Evolutionary conservation across 2,797 vertebrate genomes (phyloP).

Genomic region (Cygnus olor): DNA sequence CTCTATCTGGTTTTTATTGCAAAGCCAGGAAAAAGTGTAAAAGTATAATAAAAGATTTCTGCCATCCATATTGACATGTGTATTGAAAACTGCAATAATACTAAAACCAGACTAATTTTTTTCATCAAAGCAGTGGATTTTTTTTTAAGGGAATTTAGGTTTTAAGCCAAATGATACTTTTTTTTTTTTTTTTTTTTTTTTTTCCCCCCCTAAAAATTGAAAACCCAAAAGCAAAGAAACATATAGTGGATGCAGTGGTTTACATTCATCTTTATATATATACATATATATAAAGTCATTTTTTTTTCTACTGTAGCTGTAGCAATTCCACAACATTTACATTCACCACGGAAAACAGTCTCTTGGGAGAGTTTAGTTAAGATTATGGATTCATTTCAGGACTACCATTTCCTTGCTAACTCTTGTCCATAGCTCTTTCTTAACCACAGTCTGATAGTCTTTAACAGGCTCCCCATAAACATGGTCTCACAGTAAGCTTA

Average conservation of each 20-base stretch:
- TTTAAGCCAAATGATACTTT: background rate
- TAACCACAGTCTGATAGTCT: background rate
- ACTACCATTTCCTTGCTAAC: background rate
- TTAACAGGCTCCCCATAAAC: background rate
- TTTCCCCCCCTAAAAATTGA: background rate
- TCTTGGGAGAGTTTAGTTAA: background rate
- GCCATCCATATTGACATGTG: accelerated
- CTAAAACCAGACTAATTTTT: background rate
- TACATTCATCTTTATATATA: background rate
- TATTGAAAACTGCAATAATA: background rate
- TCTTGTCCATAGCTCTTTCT: background rate
- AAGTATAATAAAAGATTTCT: background rate
- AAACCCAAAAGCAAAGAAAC: background rate
- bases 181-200: background rate
- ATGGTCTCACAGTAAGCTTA: background rate
- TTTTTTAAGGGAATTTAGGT: background rate
- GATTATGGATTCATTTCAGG: background rate
- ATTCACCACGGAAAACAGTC: background rate
- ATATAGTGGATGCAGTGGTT: background rate
- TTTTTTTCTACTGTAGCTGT: background rate
- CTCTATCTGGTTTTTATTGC: background rate
- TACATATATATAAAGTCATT: no score
- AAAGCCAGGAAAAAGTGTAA: background rate
- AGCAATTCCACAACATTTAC: background rate
- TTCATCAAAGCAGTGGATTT: background rate